Percentiles rank a stretch among this genome's conserved stretches.
Conservation (phyloP, 2,888 invertebrate species). For the Minunthozetes semirufus region DNA sequence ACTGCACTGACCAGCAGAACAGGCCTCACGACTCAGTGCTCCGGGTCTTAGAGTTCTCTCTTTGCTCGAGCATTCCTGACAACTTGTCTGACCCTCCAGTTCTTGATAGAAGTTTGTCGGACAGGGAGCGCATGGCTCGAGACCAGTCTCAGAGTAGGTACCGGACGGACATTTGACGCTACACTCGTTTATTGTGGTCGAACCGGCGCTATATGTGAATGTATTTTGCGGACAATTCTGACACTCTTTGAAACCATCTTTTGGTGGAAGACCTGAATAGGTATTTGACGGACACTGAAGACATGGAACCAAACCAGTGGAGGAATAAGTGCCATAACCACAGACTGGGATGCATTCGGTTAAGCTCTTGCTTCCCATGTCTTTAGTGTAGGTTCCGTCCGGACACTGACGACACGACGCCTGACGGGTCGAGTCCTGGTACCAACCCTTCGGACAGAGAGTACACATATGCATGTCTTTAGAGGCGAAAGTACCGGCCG, state of each 20-base stretch:
- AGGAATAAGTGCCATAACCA: slow-evolving; percentile 91
- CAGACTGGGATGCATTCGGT: slow-evolving; percentile 86
- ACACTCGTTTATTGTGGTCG: slow-evolving; percentile 71
- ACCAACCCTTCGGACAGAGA: slow-evolving; percentile 82
- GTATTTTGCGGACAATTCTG: slow-evolving; percentile 75
- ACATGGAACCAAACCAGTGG: slow-evolving; percentile 86
- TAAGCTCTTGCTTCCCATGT: slow-evolving; percentile 62
- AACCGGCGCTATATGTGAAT: slow-evolving; percentile 85
- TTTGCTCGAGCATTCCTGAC: slow-evolving; percentile 82
- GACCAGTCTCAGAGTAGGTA: slow-evolving; percentile 81
- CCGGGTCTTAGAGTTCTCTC: slow-evolving; percentile 76
- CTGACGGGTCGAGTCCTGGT: slow-evolving; percentile 85
- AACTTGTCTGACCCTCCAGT: slow-evolving; percentile 70
- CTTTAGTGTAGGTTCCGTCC: slow-evolving; percentile 77
- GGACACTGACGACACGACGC: slow-evolving; percentile 84
- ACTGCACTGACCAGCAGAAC: slow-evolving; percentile 55
- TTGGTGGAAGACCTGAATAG: slow-evolving; percentile 76
- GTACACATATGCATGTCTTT: slow-evolving; percentile 85
- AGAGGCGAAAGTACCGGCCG: slow-evolving; percentile 87
- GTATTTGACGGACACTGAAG: slow-evolving; percentile 88
- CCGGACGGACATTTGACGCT: slow-evolving; percentile 71
- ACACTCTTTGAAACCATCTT: slow-evolving; percentile 85
- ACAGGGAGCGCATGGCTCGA: slow-evolving; percentile 87
- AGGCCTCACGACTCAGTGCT: slow-evolving; percentile 73
- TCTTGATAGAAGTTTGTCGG: slow-evolving; percentile 88